Conservation (phyloP, 2,113 vertebrate species). For the Hiodon alosoides region DNA sequence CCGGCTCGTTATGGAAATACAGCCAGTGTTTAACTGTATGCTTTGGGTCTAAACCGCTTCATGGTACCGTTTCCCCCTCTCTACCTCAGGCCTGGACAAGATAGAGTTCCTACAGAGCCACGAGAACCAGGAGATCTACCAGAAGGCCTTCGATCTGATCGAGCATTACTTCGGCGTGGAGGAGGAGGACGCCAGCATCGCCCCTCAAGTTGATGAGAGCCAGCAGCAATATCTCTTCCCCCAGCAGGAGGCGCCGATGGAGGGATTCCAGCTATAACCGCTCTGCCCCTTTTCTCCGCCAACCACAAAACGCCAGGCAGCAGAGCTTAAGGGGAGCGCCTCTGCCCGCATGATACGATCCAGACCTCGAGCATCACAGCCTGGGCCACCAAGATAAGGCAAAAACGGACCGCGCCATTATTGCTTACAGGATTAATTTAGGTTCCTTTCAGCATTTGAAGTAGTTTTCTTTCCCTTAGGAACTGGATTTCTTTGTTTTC, state of each 20-base stretch:
- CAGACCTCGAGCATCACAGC: not conserved
- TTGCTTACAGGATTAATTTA: not conserved
- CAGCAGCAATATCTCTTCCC: conserved; percentile 98
- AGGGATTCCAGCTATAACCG: conserved; percentile 93
- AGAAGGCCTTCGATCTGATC: conserved; percentile 95
- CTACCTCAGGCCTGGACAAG: conserved; percentile 81
- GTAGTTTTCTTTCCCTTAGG: not conserved
- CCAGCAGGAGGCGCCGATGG: conserved; percentile 92
- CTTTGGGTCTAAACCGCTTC: not conserved
- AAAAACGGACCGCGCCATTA: not conserved
- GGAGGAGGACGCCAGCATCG: conserved; percentile 78
- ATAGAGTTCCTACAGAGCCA: conserved; percentile 98
- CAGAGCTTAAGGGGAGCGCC: not conserved
- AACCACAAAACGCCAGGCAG: not conserved
- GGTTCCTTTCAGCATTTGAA: not conserved
- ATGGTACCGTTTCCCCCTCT: not conserved
- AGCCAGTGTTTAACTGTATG: not conserved
- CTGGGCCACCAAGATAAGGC: not conserved
- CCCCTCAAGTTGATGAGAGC: conserved; percentile 86
- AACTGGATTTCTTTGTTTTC: not conserved
- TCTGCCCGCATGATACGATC: not conserved
- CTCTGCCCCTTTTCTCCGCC: conserved; percentile 4
- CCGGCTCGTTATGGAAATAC: too few relatives aligned
- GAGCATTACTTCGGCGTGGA: conserved; percentile 97
- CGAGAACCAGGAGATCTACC: conserved; percentile 98